Evolutionary conservation across 2,888 invertebrate genomes (phyloP), one percentile per base, ranked within the genome.

Genomic region (Arenicola marina): DNA sequence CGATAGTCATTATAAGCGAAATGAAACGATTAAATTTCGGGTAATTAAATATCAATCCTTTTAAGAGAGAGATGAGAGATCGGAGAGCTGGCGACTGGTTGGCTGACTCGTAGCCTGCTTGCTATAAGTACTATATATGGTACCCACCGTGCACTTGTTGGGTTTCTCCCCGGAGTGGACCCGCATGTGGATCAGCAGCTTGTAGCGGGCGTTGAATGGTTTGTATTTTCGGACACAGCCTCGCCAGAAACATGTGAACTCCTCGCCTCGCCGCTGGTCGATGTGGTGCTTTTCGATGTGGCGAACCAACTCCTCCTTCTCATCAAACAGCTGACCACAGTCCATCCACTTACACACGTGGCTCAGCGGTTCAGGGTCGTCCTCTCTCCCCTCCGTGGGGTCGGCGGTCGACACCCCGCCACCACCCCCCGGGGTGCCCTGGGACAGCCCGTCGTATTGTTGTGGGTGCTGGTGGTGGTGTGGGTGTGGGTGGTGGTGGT

Each of bases 161-260:
- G 83, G 83, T 62, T 80, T 81, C 64, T 83, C 83, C 44, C 83
- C 83, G 7, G 81, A 80, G 63, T 83, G 83, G 4, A 82, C 81
- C 32, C 83, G 63, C 83, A 83, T 83, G 71, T 83, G 83, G 31
- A 83, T 83, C 32, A 83, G 74, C 26, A 83, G 76, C 65, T 83
- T 83, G 73, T 83, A 83, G 57, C 83, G 70, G 24, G 83, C 83
- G 68, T 83, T 83, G 70, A 83, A 83, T 24, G 82, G 80, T 62
- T 80, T 79, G 62, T 77, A 76, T 43, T 77, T 71, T 1, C 83
- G 73, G 64, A 74, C 75, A 66, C 83, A 83, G 11, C 76, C 79
- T 4, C 75, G 69, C 83, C 83, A 83, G 73, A 78, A 83, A 69
- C 83, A 83, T 2, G 82, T 80, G 65, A 81, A 83, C 60, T 83